Evolutionary conservation across 2,888 invertebrate genomes (phyloP).

Genomic region (Epinotia demarniana): DNA sequence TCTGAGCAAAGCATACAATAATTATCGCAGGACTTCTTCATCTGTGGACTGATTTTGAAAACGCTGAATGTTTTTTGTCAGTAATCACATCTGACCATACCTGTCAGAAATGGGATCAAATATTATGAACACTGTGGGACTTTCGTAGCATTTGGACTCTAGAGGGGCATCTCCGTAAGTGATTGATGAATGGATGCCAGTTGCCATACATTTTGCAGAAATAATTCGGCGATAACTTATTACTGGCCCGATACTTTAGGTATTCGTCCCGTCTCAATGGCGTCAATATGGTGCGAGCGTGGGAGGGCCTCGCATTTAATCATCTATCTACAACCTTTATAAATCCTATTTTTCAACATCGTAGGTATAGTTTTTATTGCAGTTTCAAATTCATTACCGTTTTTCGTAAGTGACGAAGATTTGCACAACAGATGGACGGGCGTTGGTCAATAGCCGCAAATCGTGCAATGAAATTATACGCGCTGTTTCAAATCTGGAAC

Average conservation of each 20-base stretch:
- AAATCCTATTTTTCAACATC: neutral
- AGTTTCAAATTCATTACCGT: conserved; percentile 45
- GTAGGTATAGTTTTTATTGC: conserved; percentile 14
- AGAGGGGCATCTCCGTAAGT: neutral
- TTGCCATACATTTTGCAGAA: neutral
- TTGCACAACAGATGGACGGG: conserved; percentile 60
- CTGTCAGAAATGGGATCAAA: no score
- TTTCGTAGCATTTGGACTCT: no score
- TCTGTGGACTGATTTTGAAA: no score
- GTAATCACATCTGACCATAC: no score
- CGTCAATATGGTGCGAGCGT: conserved; percentile 8
- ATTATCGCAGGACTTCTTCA: no score
- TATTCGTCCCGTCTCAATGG: neutral
- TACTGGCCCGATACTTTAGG: neutral
- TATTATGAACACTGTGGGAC: no score
- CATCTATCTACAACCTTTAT: conserved; percentile 8
- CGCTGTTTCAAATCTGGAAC: conserved; percentile 61
- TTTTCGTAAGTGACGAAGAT: conserved; percentile 55
- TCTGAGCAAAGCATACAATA: neutral
- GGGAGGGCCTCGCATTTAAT: neutral
- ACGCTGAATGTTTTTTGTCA: no score
- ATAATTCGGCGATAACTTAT: neutral
- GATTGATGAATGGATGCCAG: neutral
- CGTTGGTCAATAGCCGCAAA: conserved; percentile 56
- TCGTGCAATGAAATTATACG: conserved; percentile 59